Conservation (phyloP, 2,888 invertebrate genomes). For the Scaptomyza polygonia region DNA sequence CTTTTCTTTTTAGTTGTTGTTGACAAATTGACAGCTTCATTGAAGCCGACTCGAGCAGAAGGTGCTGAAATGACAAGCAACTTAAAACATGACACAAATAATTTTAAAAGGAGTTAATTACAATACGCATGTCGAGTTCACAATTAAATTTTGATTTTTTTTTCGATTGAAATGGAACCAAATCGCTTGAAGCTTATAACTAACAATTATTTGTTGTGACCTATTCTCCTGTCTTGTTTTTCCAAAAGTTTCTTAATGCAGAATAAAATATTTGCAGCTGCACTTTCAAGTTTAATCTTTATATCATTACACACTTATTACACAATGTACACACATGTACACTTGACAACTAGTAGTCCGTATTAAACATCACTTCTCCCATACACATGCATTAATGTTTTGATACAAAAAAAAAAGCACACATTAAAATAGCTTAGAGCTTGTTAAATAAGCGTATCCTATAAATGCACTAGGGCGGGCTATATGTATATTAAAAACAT, state of each 20-base stretch:
- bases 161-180: too few species aligned
- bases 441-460: not conserved
- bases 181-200: too few species aligned
- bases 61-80: constrained; percentile 19
- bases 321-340: constrained; percentile 26
- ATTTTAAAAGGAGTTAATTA: too few species aligned
- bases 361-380: not conserved
- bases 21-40: constrained; percentile 5
- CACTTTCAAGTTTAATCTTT: constrained; percentile 2
- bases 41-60: constrained; percentile 1
- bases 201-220: too few species aligned
- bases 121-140: too few species aligned
- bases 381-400: constrained; percentile 4
- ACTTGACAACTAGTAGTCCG: not conserved
- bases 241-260: too few species aligned
- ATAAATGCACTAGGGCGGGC: not conserved
- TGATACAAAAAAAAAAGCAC: not conserved
- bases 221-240: too few species aligned
- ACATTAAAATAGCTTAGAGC: constrained; percentile 4
- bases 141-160: too few species aligned
- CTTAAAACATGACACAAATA: too few species aligned
- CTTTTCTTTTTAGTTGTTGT: not conserved
- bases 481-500: not conserved
- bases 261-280: too few species aligned
- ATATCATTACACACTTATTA: constrained; percentile 48